A percentile compares a stretch with the other conserved stretches of the same genome.
These are phyloP conservation scores for Scaptomyza flava DNA, from an alignment of 2,888 invertebrate species.

Conservation along the genomic window DNA sequence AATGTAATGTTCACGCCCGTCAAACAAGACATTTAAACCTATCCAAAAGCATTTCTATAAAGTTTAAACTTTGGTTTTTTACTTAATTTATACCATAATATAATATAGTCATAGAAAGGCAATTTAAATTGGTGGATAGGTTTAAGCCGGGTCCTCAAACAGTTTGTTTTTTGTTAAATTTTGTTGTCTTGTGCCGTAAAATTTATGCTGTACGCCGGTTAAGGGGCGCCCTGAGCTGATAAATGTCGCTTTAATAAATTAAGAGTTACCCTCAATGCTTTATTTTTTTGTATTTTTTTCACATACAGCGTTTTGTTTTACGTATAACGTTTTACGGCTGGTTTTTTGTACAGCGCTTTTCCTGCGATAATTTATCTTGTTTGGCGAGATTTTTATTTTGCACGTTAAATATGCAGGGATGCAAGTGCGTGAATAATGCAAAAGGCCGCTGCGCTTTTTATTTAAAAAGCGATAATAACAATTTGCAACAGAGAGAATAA, in stretches of 20 bases:
- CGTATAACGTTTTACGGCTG: not conserved
- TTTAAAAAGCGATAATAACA: constrained; percentile 77
- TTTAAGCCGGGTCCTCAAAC: constrained; percentile 5
- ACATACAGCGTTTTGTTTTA: not conserved
- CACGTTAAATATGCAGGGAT: constrained; percentile 71
- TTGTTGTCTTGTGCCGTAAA: constrained; percentile 26
- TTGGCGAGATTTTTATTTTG: constrained; percentile 77
- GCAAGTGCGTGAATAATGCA: constrained; percentile 77
- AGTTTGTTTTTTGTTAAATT: not conserved
- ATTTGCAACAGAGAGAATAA: constrained; percentile 54
- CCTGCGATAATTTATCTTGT: constrained; percentile 76
- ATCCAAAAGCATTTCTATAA: too few species aligned
- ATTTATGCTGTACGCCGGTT: constrained; percentile 64
- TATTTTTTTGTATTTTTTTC: constrained; percentile 17
- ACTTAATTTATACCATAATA: too few species aligned
- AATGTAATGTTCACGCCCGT: not conserved
- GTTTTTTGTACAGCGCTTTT: constrained; percentile 34
- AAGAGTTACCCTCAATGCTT: constrained; percentile 63
- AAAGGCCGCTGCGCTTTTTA: constrained; percentile 65
- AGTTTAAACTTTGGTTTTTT: too few species aligned
- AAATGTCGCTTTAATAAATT: constrained; percentile 80
- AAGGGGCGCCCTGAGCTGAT: constrained; percentile 48
- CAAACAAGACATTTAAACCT: not conserved
- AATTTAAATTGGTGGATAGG: constrained; percentile 6
- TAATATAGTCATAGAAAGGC: not conserved